Evolutionary conservation across 2,888 invertebrate genomes (phyloP).

Genomic region (Nephrotoma appendiculata): DNA sequence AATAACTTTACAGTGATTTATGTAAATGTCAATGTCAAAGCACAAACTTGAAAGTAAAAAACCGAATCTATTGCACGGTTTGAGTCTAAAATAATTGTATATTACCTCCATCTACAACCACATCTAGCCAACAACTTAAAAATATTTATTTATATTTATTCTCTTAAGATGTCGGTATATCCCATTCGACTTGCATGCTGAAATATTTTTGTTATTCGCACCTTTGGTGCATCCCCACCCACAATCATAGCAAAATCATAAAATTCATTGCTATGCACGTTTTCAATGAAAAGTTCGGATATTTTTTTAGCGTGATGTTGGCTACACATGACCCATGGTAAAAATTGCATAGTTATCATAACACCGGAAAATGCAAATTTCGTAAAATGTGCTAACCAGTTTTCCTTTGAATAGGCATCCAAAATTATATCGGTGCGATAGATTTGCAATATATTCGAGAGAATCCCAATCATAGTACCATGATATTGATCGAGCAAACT

Average conservation of each 20-base stretch:
- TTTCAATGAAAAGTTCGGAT: conserved; percentile 22
- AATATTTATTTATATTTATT: background rate
- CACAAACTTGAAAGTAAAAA: background rate
- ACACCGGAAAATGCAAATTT: conserved; percentile 28
- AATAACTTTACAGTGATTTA: background rate
- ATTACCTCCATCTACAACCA: background rate
- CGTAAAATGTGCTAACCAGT: conserved; percentile 24
- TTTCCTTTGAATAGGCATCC: conserved; percentile 15
- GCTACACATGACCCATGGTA: conserved; percentile 25
- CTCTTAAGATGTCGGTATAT: conserved; percentile 13
- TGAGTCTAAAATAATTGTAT: background rate
- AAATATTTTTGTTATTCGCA: conserved; percentile 18
- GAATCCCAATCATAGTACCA: conserved; percentile 17
- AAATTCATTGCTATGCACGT: conserved; percentile 23
- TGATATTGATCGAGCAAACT: conserved; percentile 22
- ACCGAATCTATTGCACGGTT: background rate
- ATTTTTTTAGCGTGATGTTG: conserved; percentile 21
- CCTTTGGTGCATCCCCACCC: conserved; percentile 24
- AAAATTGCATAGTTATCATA: conserved; percentile 25
- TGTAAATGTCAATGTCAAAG: background rate
- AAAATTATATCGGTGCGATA: conserved; percentile 10
- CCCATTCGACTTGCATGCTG: conserved; percentile 26
- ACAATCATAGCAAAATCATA: conserved; percentile 20
- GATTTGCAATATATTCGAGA: conserved; percentile 20
- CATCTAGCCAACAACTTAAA: background rate